These are phyloP conservation scores for Aldabrachelys gigantea DNA, from an alignment of 2,113 vertebrate genomes.

Conservation along the genomic window DNA sequence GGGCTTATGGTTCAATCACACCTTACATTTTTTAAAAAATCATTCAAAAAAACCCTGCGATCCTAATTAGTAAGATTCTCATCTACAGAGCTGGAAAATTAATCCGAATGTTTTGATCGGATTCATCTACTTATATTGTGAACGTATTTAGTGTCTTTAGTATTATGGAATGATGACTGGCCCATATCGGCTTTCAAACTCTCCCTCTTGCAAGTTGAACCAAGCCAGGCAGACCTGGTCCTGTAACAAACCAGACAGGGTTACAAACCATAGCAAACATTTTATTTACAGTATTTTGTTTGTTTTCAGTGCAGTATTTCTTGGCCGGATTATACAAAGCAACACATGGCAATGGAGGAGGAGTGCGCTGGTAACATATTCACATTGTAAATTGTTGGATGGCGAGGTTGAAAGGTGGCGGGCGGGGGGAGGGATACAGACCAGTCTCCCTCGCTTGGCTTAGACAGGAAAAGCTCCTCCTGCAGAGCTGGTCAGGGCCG, in stretches of 20 bases:
- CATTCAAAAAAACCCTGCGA: rapidly evolving
- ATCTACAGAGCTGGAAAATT: neutral
- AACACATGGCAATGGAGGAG: slow-evolving; percentile 36
- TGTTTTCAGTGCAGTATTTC: slow-evolving; percentile 82
- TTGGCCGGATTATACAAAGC: slow-evolving; percentile 66
- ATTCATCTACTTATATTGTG: neutral
- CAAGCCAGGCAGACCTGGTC: neutral
- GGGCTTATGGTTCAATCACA: neutral
- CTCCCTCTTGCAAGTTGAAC: neutral
- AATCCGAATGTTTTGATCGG: neutral
- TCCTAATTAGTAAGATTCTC: rapidly evolving
- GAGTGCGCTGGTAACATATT: slow-evolving; percentile 29
- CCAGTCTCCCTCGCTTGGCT: neutral
- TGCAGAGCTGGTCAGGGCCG: neutral
- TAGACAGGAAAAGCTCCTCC: neutral
- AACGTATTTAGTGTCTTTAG: neutral
- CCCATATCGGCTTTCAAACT: too few relatives aligned
- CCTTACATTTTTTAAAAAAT: neutral
- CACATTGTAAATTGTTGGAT: slow-evolving; percentile 52
- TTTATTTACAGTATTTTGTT: slow-evolving; percentile 93
- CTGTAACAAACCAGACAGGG: slow-evolving; percentile 47
- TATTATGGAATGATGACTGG: neutral
- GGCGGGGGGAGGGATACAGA: neutral
- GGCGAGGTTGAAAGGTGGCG: neutral
- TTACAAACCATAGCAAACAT: slow-evolving; percentile 88